These are phyloP conservation scores for Myotis daubentonii DNA, from an alignment of 2,797 vertebrate genomes.

Conservation along the genomic window DNA sequence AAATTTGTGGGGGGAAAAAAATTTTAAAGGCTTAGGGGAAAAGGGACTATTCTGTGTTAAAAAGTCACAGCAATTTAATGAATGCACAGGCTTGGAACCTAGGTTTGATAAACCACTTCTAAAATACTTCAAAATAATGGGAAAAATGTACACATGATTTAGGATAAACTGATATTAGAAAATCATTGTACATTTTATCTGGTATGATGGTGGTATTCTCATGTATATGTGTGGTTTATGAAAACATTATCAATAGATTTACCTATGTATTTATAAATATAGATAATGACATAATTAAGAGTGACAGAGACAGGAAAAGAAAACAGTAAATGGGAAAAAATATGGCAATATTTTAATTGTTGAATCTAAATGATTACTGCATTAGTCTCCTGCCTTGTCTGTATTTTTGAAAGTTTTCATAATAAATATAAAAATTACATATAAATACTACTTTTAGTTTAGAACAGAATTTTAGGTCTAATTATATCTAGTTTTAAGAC, in stretches of 20 bases:
- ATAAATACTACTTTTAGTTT: background rate
- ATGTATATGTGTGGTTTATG: fast-evolving
- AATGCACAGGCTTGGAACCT: no score
- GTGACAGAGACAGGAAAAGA: background rate
- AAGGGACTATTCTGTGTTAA: background rate
- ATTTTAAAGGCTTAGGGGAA: no score
- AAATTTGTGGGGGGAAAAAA: background rate
- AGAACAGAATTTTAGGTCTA: background rate
- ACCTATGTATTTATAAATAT: background rate
- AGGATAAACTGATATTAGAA: background rate
- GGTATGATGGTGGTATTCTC: fast-evolving
- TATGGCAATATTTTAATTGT: background rate
- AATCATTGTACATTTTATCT: background rate
- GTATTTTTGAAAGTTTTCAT: background rate
- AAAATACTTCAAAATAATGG: background rate
- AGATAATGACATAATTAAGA: background rate
- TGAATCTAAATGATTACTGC: background rate
- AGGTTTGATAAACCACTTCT: background rate
- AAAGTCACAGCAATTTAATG: fast-evolving
- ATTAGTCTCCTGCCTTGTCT: background rate
- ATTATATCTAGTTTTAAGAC: background rate
- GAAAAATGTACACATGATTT: background rate
- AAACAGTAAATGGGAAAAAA: background rate
- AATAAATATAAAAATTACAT: background rate
- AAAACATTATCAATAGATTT: background rate